Conservation (phyloP, 1,140 invertebrate species). For the Drosophila dunni region DNA sequence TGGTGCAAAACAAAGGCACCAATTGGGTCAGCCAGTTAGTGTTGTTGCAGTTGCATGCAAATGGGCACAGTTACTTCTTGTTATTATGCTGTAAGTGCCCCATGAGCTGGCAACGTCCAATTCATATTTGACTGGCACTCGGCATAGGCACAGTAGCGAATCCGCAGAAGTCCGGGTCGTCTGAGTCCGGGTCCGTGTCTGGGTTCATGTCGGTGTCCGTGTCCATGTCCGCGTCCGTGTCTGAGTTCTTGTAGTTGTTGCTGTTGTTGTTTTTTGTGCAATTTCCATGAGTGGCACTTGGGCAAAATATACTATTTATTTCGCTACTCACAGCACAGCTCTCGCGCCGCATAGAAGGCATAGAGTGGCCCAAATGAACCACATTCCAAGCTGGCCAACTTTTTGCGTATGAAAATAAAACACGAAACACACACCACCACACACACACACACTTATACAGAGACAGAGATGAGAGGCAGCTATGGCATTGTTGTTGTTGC, state of each 20-base stretch:
- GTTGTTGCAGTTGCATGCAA: slow-evolving; percentile 67
- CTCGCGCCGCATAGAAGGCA: not conserved
- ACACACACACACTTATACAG: slow-evolving; percentile 18
- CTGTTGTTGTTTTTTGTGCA: slow-evolving; percentile 76
- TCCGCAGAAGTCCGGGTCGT: slow-evolving; percentile 5
- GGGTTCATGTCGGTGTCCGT: slow-evolving; percentile 6
- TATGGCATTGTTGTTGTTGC: slow-evolving; percentile 66
- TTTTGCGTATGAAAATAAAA: slow-evolving; percentile 73
- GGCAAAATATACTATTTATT: slow-evolving; percentile 83
- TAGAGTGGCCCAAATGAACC: slow-evolving; percentile 73
- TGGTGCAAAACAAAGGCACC: slow-evolving; percentile 32
- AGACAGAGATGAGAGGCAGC: slow-evolving; percentile 56
- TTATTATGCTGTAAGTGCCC: slow-evolving; percentile 73
- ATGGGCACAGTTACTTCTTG: slow-evolving; percentile 72
- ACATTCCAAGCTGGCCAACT: slow-evolving; percentile 73
- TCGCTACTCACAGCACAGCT: slow-evolving; percentile 59
- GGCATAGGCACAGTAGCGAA: slow-evolving; percentile 51
- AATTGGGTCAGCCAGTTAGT: slow-evolving; percentile 39
- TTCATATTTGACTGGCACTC: slow-evolving; percentile 81
- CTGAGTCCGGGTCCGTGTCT: slow-evolving; percentile 9
- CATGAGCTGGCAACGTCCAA: slow-evolving; percentile 55
- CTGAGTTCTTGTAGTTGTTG: slow-evolving; percentile 29
- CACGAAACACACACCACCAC: slow-evolving; percentile 16
- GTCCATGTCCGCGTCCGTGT: slow-evolving; percentile 11
- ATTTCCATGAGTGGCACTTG: slow-evolving; percentile 82